These are phyloP conservation scores for Tupaia tana DNA, from an alignment of 2,113 vertebrate species.

Conservation along the genomic window DNA sequence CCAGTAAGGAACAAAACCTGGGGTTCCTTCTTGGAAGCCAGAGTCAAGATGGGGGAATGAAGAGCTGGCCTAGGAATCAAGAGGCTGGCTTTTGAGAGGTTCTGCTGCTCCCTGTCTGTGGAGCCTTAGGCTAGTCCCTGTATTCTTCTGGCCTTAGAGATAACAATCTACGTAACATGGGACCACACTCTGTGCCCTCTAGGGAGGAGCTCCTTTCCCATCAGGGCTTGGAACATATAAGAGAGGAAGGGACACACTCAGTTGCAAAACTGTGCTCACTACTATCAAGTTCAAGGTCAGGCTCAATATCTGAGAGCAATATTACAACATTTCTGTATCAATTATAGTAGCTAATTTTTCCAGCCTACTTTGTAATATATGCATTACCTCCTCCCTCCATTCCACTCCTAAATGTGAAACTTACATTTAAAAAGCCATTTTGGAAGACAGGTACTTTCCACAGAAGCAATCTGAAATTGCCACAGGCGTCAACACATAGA, in stretches of 20 bases:
- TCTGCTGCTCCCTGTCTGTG: neutral
- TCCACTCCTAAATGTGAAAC: neutral
- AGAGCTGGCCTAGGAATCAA: neutral
- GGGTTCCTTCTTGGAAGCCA: neutral
- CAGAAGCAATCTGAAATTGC: slow-evolving; percentile 78
- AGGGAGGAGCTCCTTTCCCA: slow-evolving; percentile 22
- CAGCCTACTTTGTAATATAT: slow-evolving; percentile 54
- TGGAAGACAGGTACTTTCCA: slow-evolving; percentile 80
- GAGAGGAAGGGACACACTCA: neutral
- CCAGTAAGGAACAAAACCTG: neutral
- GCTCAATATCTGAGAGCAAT: neutral
- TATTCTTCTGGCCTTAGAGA: neutral
- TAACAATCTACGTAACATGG: neutral
- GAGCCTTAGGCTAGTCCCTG: neutral
- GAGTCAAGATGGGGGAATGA: neutral
- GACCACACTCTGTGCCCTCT: neutral
- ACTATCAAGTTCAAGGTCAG: slow-evolving; percentile 53
- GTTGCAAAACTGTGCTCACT: neutral
- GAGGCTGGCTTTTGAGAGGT: neutral
- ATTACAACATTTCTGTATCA: slow-evolving; percentile 55
- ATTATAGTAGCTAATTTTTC: slow-evolving; percentile 47
- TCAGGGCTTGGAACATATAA: neutral
- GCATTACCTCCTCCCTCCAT: neutral
- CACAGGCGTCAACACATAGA: slow-evolving; percentile 80
- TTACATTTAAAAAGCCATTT: slow-evolving; percentile 72